Evolutionary conservation across 2,888 invertebrate genomes (phyloP).

Genomic region (Mimumesa dahlbomi): DNA sequence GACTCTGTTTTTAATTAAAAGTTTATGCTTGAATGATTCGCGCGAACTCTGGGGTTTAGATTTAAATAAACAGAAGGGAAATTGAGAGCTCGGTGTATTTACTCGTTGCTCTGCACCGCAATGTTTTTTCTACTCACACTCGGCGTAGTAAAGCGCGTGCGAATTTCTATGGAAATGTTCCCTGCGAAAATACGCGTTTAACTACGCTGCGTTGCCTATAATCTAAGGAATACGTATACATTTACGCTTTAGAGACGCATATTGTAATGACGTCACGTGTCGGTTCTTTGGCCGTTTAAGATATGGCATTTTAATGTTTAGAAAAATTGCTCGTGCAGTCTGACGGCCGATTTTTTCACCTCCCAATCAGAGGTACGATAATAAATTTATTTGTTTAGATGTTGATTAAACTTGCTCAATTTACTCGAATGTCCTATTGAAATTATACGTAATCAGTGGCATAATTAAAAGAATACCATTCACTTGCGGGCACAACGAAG

Average conservation of each 20-base stretch:
- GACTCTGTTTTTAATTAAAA: too few relatives aligned
- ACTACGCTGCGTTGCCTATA: conserved; percentile 11
- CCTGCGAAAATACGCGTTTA: neutral
- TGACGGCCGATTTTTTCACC: conserved; percentile 1
- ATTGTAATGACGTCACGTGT: conserved; percentile 28
- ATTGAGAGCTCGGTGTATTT: neutral
- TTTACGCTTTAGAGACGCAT: conserved; percentile 44
- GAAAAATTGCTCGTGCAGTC: conserved; percentile 15
- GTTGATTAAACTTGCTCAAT: too few relatives aligned
- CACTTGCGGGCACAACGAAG: too few relatives aligned
- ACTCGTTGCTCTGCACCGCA: neutral
- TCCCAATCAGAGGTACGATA: too few relatives aligned
- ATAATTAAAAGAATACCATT: too few relatives aligned
- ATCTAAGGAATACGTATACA: conserved; percentile 33
- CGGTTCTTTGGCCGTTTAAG: conserved; percentile 18
- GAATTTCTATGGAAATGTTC: neutral
- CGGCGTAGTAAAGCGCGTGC: neutral
- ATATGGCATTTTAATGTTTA: conserved; percentile 27
- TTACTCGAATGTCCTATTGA: too few relatives aligned
- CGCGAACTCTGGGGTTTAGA: too few relatives aligned
- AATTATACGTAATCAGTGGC: too few relatives aligned
- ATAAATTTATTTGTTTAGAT: too few relatives aligned
- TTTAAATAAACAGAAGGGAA: neutral
- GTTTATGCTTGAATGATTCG: too few relatives aligned
- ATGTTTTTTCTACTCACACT: neutral